Evolutionary conservation across 2,113 vertebrate species (phyloP), one percentile per base, ranked within the genome.

Genomic region (Turdus rufiventris): DNA sequence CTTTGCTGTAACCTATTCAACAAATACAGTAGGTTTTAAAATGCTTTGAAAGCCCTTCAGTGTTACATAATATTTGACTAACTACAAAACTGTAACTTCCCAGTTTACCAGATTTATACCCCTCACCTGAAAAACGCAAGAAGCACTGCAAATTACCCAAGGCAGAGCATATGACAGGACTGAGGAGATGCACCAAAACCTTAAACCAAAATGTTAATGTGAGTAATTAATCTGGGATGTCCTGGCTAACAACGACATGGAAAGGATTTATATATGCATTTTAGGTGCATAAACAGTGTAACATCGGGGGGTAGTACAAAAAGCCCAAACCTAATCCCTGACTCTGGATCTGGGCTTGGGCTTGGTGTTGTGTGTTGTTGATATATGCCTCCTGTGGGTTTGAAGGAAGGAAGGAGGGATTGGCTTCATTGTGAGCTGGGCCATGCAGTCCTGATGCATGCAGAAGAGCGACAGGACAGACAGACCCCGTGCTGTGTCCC

Each of bases 191-290:
- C 56, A 66, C 25, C 42, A 83, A 95, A 77, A 70, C 5, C 58
- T 94, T 96, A 84, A 36, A 42, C 60, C 38, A 76, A 51, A 25
- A 92, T 24, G 29, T 10, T 40, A 72, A 96, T 28, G 97, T 97
- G 56, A 93, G 97, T 96, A 70, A 85, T 74, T 66, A 7, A 53
- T 91, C 62, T 65, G 72, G 25, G 51, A 85, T 63, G 21, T n/a
- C 28, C 42, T 70, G 33, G 26, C 21, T 74, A 84, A 78, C 6
- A 7, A 71, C 28, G 40, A 72, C 34, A 28, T 19, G 12, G 33
- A 47, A 61, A 50, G n/a, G 28, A 80, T 89, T 75, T 81, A 9
- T 51, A 14, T 10, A 5, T n/a, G 31, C 12, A 31, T 84, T 93
- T 80, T 6, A 26, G 14, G 11, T 72, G 9, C 45, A 73, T 31